Conservation (phyloP, 2,888 invertebrate genomes). For the Pandemis heparana region DNA sequence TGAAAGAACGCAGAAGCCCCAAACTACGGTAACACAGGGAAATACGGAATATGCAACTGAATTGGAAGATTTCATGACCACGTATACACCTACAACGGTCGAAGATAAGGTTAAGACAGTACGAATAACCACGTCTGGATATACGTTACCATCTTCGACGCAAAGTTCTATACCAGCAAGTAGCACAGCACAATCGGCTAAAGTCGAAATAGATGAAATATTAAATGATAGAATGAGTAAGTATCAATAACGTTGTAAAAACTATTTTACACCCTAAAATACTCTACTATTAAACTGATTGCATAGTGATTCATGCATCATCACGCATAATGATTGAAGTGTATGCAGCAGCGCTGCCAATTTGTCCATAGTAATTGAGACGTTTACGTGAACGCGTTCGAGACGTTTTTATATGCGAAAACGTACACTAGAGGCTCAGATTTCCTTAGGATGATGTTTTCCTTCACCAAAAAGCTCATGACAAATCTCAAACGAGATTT, state of each 20-base stretch:
- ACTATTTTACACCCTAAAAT: background rate
- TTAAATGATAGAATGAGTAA: slow-evolving; percentile 86
- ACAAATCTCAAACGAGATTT: too few species aligned
- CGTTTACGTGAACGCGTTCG: too few species aligned
- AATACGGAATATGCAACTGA: slow-evolving; percentile 68
- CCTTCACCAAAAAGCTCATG: too few species aligned
- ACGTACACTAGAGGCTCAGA: too few species aligned
- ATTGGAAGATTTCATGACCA: slow-evolving; percentile 64
- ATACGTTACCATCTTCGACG: slow-evolving; percentile 49
- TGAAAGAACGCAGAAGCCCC: slow-evolving; percentile 64
- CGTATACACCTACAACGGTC: slow-evolving; percentile 55
- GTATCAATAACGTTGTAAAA: slow-evolving; percentile 46
- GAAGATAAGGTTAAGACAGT: slow-evolving; percentile 52
- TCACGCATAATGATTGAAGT: too few species aligned
- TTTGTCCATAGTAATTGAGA: too few species aligned
- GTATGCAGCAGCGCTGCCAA: too few species aligned
- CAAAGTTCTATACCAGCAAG: slow-evolving; percentile 50
- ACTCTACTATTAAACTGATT: background rate
- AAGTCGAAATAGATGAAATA: slow-evolving; percentile 89
- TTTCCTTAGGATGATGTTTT: too few species aligned
- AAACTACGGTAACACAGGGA: slow-evolving; percentile 54
- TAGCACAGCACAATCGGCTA: slow-evolving; percentile 78
- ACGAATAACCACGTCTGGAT: slow-evolving; percentile 46
- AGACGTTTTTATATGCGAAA: too few species aligned
- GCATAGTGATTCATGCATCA: too few species aligned